These are phyloP conservation scores for Drosophila ogumai DNA, from an alignment of 1,140 invertebrate species.

Conservation along the genomic window DNA sequence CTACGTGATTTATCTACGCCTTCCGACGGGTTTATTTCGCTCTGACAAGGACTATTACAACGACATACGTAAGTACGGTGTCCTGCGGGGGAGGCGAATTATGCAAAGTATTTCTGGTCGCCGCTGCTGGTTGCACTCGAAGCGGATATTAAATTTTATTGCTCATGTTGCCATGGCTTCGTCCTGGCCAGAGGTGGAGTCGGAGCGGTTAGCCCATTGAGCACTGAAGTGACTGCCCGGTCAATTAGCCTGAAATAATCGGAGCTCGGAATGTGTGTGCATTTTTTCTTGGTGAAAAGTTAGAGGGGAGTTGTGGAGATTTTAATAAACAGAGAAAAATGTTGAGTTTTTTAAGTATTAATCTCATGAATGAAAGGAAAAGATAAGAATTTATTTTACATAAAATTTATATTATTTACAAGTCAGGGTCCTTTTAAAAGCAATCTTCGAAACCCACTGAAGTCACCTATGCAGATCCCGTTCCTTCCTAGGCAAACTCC, in stretches of 20 bases:
- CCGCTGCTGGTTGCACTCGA: constrained; percentile 57
- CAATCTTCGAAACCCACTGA: background rate
- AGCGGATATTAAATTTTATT: constrained; percentile 82
- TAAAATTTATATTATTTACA: too few species aligned
- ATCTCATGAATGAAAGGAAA: too few species aligned
- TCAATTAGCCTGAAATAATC: constrained; percentile 68
- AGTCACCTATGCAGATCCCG: constrained; percentile 1
- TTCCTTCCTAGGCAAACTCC: constrained; percentile 6
- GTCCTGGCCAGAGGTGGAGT: constrained; percentile 2
- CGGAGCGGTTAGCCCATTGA: constrained; percentile 54
- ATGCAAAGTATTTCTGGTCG: constrained; percentile 71
- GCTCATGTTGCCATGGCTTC: constrained; percentile 76
- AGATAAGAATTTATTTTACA: too few species aligned
- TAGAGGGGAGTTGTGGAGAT: background rate
- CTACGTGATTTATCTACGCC: constrained; percentile 74
- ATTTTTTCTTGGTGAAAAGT: constrained; percentile 17
- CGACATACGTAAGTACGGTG: background rate
- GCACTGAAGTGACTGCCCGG: constrained; percentile 66
- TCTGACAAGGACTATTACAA: constrained; percentile 10
- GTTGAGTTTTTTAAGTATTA: too few species aligned
- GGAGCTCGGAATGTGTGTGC: constrained; percentile 44
- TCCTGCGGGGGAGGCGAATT: constrained; percentile 46
- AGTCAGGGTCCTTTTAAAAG: too few species aligned
- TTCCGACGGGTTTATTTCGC: constrained; percentile 73
- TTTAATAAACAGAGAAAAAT: background rate